Evolutionary conservation across 2,888 invertebrate species (phyloP).

Genomic region (Netelia inedita): DNA sequence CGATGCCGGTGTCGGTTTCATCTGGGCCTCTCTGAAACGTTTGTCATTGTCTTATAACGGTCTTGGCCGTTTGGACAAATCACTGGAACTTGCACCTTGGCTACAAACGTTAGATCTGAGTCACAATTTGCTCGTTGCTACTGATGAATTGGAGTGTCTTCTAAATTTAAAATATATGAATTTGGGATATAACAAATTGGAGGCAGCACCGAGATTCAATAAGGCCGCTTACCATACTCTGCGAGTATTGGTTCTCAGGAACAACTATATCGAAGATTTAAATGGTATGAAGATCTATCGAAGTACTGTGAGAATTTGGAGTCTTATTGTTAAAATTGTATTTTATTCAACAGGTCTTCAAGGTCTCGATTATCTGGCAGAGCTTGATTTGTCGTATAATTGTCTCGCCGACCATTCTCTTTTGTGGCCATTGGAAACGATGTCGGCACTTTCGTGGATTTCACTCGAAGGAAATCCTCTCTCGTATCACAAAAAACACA

Average conservation of each 20-base stretch:
- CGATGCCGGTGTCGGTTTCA: slow-evolving; percentile 87
- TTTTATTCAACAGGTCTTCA: slow-evolving; percentile 83
- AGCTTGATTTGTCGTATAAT: slow-evolving; percentile 89
- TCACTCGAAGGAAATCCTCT: slow-evolving; percentile 88
- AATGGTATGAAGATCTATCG: slow-evolving; percentile 81
- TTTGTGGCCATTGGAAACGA: slow-evolving; percentile 86
- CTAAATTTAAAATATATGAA: slow-evolving; percentile 88
- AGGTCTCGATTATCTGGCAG: slow-evolving; percentile 86
- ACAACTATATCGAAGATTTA: slow-evolving; percentile 89
- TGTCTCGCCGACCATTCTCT: slow-evolving; percentile 88
- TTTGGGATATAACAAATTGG: slow-evolving; percentile 88
- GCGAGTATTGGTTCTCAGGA: slow-evolving; percentile 87
- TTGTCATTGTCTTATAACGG: slow-evolving; percentile 87
- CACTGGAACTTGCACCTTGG: slow-evolving; percentile 88
- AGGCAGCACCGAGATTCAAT: slow-evolving; percentile 87
- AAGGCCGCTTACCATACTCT: slow-evolving; percentile 86
- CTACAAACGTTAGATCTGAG: slow-evolving; percentile 89
- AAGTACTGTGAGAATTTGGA: not conserved
- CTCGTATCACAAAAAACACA: slow-evolving; percentile 88
- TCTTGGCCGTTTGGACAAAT: slow-evolving; percentile 86
- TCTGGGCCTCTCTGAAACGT: slow-evolving; percentile 88
- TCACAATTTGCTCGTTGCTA: slow-evolving; percentile 87
- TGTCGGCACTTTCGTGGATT: slow-evolving; percentile 86
- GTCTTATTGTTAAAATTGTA: slow-evolving; percentile 7
- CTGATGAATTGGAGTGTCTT: slow-evolving; percentile 87